Base-by-base conservation (phyloP, 2,888 invertebrate genomes). In the Drosophila silvestris region DNA sequence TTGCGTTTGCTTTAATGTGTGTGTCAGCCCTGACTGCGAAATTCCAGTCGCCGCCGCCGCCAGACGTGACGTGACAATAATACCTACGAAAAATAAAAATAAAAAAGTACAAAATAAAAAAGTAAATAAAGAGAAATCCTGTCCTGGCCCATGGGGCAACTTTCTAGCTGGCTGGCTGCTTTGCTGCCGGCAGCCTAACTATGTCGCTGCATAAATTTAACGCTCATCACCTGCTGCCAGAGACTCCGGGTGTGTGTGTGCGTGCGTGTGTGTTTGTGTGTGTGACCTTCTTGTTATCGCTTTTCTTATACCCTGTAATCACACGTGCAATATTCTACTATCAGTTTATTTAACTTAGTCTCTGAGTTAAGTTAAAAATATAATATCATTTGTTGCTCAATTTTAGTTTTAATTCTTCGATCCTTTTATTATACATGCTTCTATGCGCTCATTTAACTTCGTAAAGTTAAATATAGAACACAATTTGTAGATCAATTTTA, bases 51-150 rank as follows among this genome's bases (percentile, higher is more conserved):
- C 58, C 58, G 5, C 37, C 73, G 72, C 73, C 85, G 33, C 33
- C 85, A 89, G 88, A 89, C 90, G 90, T 84, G 88, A 87, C 85
- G 90, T 85, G 90, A 85, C 85, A 85, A 87, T 85, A 85, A 85
- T 87, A 82, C 88, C 82, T 66, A 62, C 14, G 61, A 32, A 70
- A 62, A 47, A 59, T 37, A 41, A 53, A 35, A 19, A 54, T 50
- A 59, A 52, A 41, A 22, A 53, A 35, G 50, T 19, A 26, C 1
- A 58, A 58, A 33, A 64, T 39, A 54, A 47, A 64, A 47, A 47
- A 47, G 47, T 30, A 54, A 58, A 70, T 52, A 41, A 56, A 44
- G 74, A 65, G 72, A 78, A 67, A 68, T 53, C 39, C 74, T 51
- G 14, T 65, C 47, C 26, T 44, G 54, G 39, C 50, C 47, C 50